Evolutionary conservation across 23 tunicate species (phyloP), one percentile per base, ranked within the genome.

Genomic region (Styela clava): DNA sequence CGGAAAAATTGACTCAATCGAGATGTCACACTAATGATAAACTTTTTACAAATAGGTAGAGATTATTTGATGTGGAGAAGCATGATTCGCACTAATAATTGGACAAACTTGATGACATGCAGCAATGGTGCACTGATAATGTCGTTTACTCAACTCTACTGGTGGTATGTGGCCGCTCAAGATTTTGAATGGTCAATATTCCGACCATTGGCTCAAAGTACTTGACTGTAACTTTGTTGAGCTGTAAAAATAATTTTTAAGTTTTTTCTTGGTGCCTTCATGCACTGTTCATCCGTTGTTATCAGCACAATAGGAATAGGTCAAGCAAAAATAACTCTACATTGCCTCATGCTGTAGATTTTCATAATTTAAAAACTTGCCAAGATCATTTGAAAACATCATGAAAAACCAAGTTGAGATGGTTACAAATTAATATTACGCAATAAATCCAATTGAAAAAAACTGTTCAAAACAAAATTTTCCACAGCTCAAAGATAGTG

Each of bases 101-200:
- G 56, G 56, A 44, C 56, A 44, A 44, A 44, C 56, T 44, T 5
- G 56, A 44, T 44, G 56, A 5, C 12, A 44, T 44, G 56, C 56
- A 44, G 12, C 56, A 44, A 44, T 33, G 34, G 77, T 71, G 77
- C 77, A 71, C 3, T 71, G 5, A 30, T 5, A 26, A 16, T 71
- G 34, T 71, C 35, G 35, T 72, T 72, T 81, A 91, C 97, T 91
- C 97, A 91, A 91, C 97, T 86, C 85, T 85, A 86, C 86, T 83
- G 52, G 88, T 71, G 79, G 85, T 65, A 24, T 76, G 64, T 37
- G 81, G 81, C 20, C 81, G 81, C 7, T 76, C 65, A 44, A 76
- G 81, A 44, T 76, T 76, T 76, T 76, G 81, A 29, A 76, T 76
- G 64, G 88, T 74, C 62, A 91, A 72, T 9, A 86, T 64, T 31